phyloP scores from a whole-genome alignment of 2,888 invertebrate genomes.

The Pseudanteris insignis region DNA sequence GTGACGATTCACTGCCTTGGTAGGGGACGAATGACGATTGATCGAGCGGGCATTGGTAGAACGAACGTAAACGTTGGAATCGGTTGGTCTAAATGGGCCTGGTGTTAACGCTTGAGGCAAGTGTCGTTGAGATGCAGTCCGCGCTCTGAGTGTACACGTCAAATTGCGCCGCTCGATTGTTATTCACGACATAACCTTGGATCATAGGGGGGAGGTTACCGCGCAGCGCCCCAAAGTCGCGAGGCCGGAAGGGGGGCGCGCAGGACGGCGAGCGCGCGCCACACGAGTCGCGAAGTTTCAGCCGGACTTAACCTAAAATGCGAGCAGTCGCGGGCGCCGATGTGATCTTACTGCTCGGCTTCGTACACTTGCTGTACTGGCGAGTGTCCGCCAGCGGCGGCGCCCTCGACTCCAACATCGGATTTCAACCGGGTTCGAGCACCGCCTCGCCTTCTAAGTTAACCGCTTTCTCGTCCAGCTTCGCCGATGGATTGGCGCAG shows the following conservation, averaged over 20 bases:
- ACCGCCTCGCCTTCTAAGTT: conserved; percentile 53
- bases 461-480: conserved; percentile 57
- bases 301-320: conserved; percentile 63
- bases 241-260: conserved; percentile 9
- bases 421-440: conserved; percentile 50
- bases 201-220: conserved; percentile 33
- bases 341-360: conserved; percentile 53
- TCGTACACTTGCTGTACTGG: conserved; percentile 46
- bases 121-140: too few species aligned
- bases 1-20: too few species aligned
- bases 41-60: too few species aligned
- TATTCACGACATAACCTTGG: too few species aligned
- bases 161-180: too few species aligned
- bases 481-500: conserved; percentile 71
- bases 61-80: too few species aligned
- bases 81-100: too few species aligned
- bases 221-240: conserved; percentile 11
- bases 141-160: too few species aligned
- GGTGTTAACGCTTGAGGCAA: too few species aligned
- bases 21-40: too few species aligned
- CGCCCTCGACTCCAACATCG: conserved; percentile 58
- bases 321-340: conserved; percentile 57
- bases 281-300: too few species aligned
- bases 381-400: conserved; percentile 60
- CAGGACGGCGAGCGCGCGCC: conserved; percentile 44